These are phyloP conservation scores for Xenopus tropicalis DNA, from an alignment of 2,113 vertebrate genomes.

Conservation along the genomic window DNA sequence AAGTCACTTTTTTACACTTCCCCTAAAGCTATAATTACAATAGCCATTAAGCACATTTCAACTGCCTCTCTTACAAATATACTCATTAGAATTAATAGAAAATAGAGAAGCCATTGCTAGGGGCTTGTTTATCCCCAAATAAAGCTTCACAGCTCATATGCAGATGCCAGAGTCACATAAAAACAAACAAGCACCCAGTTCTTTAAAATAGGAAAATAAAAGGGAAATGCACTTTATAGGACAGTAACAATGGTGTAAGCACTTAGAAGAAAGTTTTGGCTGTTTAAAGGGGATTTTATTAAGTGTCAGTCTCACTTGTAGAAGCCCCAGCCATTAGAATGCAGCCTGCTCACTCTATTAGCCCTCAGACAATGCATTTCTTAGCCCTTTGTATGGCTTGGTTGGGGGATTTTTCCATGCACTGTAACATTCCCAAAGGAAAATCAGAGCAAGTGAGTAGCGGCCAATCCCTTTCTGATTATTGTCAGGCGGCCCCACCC, in stretches of 20 bases:
- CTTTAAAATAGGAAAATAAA: not conserved
- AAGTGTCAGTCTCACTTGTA: slow-evolving; percentile 11
- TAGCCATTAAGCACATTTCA: too few relatives aligned
- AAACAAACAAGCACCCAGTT: not conserved
- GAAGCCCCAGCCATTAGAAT: not conserved
- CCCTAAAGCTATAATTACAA: too few relatives aligned
- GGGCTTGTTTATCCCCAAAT: too few relatives aligned
- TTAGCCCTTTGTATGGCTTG: slow-evolving; percentile 34
- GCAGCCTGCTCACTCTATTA: slow-evolving; percentile 6
- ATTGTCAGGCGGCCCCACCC: slow-evolving; percentile 66
- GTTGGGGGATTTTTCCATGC: slow-evolving; percentile 37
- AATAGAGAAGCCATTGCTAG: too few relatives aligned
- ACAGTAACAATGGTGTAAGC: not conserved
- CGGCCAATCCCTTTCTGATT: slow-evolving; percentile 64
- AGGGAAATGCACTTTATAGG: not conserved
- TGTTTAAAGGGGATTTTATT: slow-evolving; percentile 8
- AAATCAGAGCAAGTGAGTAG: slow-evolving; percentile 51
- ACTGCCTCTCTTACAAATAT: too few relatives aligned
- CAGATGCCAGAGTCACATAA: too few relatives aligned
- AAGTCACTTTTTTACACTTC: not conserved
- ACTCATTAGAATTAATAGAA: too few relatives aligned
- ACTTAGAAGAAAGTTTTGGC: not conserved
- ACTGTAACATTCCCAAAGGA: slow-evolving; percentile 48
- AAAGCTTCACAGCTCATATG: too few relatives aligned
- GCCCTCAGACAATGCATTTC: slow-evolving; percentile 17